phyloP scores from a whole-genome alignment of 2,113 vertebrate species.

The Phaethornis superciliosus region DNA sequence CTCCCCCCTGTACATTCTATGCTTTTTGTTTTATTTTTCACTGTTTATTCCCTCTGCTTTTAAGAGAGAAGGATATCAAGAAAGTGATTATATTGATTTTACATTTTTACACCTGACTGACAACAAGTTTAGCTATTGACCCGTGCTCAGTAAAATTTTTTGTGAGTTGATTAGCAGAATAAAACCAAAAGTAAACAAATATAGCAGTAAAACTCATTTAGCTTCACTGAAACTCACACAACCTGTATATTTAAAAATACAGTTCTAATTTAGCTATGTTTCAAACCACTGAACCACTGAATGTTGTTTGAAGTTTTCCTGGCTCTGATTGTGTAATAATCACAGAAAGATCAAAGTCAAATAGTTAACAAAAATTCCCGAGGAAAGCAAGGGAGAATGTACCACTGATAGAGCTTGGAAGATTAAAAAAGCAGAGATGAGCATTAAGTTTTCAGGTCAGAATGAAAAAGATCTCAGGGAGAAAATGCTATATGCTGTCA shows the following conservation, averaged over 20 bases:
- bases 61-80: background rate
- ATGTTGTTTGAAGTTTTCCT: constrained; percentile 30
- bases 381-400: background rate
- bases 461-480: constrained; percentile 24
- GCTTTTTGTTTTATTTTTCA: background rate
- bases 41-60: background rate
- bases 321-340: background rate
- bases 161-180: background rate
- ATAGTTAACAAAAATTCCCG: background rate
- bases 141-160: background rate
- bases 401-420: background rate
- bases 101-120: background rate
- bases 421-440: background rate
- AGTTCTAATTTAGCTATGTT: background rate
- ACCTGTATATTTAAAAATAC: background rate
- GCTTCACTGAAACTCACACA: background rate
- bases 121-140: constrained; percentile 13
- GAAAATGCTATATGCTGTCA: background rate
- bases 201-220: background rate
- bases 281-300: background rate
- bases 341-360: constrained; percentile 31
- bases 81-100: background rate
- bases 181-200: background rate
- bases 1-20: rapidly evolving
- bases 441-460: constrained; percentile 7